These are phyloP conservation scores for Mobula birostris DNA, from an alignment of 2,113 vertebrate species.

Conservation along the genomic window DNA sequence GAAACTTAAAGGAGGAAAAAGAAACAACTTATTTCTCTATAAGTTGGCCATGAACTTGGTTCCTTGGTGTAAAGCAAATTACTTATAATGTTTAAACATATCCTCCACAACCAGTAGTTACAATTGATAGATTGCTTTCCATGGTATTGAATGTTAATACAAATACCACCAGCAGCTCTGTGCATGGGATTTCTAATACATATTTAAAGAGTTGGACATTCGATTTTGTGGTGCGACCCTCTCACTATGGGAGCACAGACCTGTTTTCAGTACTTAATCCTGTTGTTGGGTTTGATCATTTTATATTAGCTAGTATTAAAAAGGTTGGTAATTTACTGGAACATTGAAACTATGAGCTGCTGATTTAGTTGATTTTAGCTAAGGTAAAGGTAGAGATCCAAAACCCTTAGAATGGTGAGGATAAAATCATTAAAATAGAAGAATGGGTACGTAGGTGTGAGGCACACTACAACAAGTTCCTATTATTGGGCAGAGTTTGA, in stretches of 20 bases:
- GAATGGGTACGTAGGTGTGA: no score
- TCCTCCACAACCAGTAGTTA: background rate
- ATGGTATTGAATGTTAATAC: no score
- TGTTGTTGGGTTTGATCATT: background rate
- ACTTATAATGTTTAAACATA: background rate
- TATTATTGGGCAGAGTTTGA: background rate
- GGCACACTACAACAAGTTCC: no score
- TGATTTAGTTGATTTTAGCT: background rate
- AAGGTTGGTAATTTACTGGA: background rate
- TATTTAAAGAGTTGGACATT: background rate
- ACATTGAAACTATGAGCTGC: background rate
- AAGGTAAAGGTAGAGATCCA: background rate
- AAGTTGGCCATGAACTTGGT: background rate
- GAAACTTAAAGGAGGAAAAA: background rate
- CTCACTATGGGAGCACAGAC: background rate
- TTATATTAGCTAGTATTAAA: background rate
- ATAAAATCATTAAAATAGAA: background rate
- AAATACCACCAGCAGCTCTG: no score
- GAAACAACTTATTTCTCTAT: background rate
- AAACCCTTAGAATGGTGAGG: background rate
- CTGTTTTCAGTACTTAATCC: no score
- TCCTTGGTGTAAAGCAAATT: background rate
- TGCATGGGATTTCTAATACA: background rate
- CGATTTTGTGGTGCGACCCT: background rate
- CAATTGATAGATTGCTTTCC: background rate